Conservation (phyloP, 1,140 invertebrate genomes). For the Sarcophaga bullata region DNA sequence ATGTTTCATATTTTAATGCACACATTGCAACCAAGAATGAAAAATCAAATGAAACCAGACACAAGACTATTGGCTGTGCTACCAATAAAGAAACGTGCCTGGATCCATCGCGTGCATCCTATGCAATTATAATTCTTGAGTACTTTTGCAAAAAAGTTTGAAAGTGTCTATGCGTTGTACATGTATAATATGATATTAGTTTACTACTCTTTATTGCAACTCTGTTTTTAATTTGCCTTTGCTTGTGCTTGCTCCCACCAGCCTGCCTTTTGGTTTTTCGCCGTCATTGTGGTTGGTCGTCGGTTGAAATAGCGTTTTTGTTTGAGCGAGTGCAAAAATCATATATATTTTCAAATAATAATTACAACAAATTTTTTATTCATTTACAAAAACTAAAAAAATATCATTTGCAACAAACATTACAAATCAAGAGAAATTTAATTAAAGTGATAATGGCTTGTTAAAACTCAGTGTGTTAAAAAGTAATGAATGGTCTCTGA, state of each 20-base stretch:
- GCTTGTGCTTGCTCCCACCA: slow-evolving; percentile 20
- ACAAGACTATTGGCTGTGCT: no score
- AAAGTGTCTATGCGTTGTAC: no score
- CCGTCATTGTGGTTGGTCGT: slow-evolving; percentile 45
- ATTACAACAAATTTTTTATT: no score
- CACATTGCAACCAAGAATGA: no score
- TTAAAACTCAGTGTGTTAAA: background rate
- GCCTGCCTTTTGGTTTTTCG: slow-evolving; percentile 43
- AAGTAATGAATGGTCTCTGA: slow-evolving; percentile 9
- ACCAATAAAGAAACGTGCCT: no score
- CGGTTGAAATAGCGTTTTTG: slow-evolving; percentile 10
- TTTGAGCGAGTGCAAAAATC: background rate
- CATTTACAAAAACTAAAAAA: background rate
- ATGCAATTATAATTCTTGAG: no score
- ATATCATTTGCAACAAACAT: background rate
- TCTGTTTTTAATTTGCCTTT: slow-evolving; percentile 3
- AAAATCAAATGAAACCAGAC: no score
- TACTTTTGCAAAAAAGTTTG: no score
- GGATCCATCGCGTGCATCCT: no score
- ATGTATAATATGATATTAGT: no score
- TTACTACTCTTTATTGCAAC: slow-evolving; percentile 17
- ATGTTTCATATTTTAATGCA: no score
- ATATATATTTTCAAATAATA: no score
- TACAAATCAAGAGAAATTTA: background rate
- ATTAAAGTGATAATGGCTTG: background rate